Evolutionary conservation across 2,113 vertebrate genomes (phyloP).

Genomic region (Stomatorhinus ivindoensis): DNA sequence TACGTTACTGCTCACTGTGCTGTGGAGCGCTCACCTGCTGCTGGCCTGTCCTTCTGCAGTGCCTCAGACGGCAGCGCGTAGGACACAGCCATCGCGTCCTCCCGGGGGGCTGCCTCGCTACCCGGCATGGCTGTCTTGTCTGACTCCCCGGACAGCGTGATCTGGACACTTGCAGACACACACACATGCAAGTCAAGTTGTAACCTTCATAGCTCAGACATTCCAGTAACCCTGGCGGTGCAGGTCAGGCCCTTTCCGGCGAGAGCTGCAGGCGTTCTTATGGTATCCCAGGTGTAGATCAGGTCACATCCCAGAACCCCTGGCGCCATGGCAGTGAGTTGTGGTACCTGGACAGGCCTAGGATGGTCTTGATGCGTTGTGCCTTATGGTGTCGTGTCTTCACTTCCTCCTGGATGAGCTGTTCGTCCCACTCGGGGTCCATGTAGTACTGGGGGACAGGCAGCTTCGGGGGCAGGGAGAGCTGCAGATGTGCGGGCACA

Average conservation of each 20-base stretch:
- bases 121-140: slow-evolving; percentile 66
- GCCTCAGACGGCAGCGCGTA: slow-evolving; percentile 93
- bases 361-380: slow-evolving; percentile 88
- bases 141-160: slow-evolving; percentile 57
- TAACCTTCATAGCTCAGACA: neutral
- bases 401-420: slow-evolving; percentile 80
- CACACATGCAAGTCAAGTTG: slow-evolving; percentile 7
- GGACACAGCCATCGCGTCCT: slow-evolving; percentile 94
- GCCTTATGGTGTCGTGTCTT: slow-evolving; percentile 84
- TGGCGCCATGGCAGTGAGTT: neutral
- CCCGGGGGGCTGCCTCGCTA: slow-evolving; percentile 79
- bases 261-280: neutral
- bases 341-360: slow-evolving; percentile 83
- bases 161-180: slow-evolving; percentile 69
- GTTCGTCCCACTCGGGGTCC: slow-evolving; percentile 83
- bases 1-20: neutral
- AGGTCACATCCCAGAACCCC: neutral
- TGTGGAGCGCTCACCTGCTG: slow-evolving; percentile 71
- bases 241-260: neutral
- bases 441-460: slow-evolving; percentile 86
- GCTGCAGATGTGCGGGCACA: slow-evolving; percentile 45
- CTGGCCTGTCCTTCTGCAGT: slow-evolving; percentile 91
- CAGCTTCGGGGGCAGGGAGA: slow-evolving; percentile 88
- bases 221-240: neutral
- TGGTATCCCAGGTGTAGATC: neutral